A percentile compares a stretch with the other conserved stretches of the same genome.
phyloP scores from a whole-genome alignment of 1,140 invertebrate genomes.

The Leptinotarsa lineolata region DNA sequence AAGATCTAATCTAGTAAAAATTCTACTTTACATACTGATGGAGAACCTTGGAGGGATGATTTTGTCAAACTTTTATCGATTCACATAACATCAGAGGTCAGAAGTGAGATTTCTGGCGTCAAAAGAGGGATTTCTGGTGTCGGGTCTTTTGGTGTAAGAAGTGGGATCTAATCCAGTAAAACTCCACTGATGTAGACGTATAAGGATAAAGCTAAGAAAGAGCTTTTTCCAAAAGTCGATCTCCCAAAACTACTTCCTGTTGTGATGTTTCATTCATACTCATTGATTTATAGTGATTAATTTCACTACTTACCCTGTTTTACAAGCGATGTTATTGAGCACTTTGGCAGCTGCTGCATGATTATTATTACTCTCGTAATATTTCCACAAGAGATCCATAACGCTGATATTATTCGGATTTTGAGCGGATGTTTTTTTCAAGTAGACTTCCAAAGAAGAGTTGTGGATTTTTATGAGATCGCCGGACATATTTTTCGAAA shows the following conservation, averaged over 20 bases:
- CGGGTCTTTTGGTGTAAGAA: not conserved
- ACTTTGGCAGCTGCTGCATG: conserved; percentile 93
- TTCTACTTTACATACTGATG: too few relatives aligned
- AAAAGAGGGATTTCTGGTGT: too few relatives aligned
- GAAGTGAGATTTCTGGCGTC: too few relatives aligned
- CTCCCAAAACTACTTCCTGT: too few relatives aligned
- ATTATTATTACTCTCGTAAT: conserved; percentile 90
- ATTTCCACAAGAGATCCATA: conserved; percentile 93
- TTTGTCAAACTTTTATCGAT: too few relatives aligned
- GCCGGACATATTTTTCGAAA: conserved; percentile 74
- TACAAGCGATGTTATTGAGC: conserved; percentile 83
- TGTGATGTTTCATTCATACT: too few relatives aligned
- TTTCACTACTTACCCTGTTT: conserved; percentile 68
- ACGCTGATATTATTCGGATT: conserved; percentile 65
- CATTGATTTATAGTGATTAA: not conserved
- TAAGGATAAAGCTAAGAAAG: too few relatives aligned
- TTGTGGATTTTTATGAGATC: conserved; percentile 79
- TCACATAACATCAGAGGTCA: too few relatives aligned
- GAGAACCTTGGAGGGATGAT: too few relatives aligned
- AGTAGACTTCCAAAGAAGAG: conserved; percentile 80
- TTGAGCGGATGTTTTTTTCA: conserved; percentile 65
- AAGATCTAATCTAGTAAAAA: too few relatives aligned
- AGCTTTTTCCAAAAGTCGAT: too few relatives aligned
- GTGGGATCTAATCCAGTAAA: not conserved
- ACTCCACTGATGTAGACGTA: too few relatives aligned